phyloP scores from a whole-genome alignment of 2,888 invertebrate genomes.

The Helicoverpa assulta region DNA sequence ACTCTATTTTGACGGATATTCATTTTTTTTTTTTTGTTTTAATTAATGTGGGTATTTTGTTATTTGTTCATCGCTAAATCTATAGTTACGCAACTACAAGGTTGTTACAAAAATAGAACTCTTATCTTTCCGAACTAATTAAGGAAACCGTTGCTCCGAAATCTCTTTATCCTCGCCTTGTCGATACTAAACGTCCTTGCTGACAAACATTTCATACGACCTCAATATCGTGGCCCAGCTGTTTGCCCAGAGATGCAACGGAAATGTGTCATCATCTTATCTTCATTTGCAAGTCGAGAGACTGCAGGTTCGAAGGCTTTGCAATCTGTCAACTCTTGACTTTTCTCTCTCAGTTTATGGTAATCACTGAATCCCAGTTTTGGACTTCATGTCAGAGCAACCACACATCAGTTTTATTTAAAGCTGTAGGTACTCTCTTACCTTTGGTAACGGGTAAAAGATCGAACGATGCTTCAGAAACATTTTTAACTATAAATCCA shows the following conservation, averaged over 20 bases:
- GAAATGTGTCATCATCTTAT: constrained; percentile 48
- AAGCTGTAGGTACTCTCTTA: constrained; percentile 21
- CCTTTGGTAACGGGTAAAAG: constrained; percentile 40
- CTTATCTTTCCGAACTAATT: constrained; percentile 48
- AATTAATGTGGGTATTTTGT: too few relatives aligned
- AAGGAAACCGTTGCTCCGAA: constrained; percentile 42
- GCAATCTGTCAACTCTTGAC: constrained; percentile 44
- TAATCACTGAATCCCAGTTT: constrained; percentile 43
- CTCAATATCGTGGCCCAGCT: constrained; percentile 37
- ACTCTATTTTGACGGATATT: constrained; percentile 28
- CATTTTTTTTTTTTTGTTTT: constrained; percentile 6
- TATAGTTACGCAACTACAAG: constrained; percentile 37
- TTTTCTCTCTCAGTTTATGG: constrained; percentile 34
- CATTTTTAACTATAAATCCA: constrained; percentile 62
- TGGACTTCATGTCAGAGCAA: constrained; percentile 25
- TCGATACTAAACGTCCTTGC: constrained; percentile 45
- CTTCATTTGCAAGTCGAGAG: constrained; percentile 59
- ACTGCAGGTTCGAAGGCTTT: constrained; percentile 33
- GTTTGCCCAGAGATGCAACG: constrained; percentile 27
- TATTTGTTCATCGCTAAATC: constrained; percentile 11
- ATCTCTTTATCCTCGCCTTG: constrained; percentile 42
- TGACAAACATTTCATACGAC: constrained; percentile 49
- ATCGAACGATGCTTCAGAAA: constrained; percentile 45
- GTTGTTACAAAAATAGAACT: constrained; percentile 35
- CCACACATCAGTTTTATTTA: constrained; percentile 41